phyloP scores from a whole-genome alignment of 1,140 invertebrate genomes.

The Drosophila trapezifrons region DNA sequence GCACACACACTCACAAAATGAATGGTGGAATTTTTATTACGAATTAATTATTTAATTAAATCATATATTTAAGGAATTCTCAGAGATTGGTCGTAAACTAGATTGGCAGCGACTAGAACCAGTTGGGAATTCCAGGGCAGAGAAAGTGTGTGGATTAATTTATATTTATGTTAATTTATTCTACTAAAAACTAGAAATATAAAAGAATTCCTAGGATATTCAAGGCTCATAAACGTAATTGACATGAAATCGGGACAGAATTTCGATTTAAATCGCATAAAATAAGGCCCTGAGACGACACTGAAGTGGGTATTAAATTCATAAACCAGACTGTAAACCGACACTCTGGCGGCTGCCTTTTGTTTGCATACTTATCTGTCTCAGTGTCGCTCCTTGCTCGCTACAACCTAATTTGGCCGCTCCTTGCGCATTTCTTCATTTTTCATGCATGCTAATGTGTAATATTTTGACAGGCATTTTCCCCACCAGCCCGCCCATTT shows the following conservation, averaged over 20 bases:
- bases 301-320: background rate
- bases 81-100: too few species aligned
- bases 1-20: background rate
- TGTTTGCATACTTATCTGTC: slow-evolving; percentile 33
- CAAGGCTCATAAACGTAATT: too few species aligned
- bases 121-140: background rate
- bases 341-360: slow-evolving; percentile 16
- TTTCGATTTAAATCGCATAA: slow-evolving; percentile 8
- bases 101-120: too few species aligned
- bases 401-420: slow-evolving; percentile 68
- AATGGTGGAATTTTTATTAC: background rate
- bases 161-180: background rate
- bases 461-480: slow-evolving; percentile 71
- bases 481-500: background rate
- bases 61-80: too few species aligned
- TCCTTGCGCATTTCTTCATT: slow-evolving; percentile 71
- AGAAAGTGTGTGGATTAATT: background rate
- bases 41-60: background rate
- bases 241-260: too few species aligned
- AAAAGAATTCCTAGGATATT: too few species aligned
- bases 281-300: background rate
- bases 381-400: slow-evolving; percentile 22
- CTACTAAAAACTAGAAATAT: too few species aligned
- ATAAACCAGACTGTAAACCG: slow-evolving; percentile 1
- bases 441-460: slow-evolving; percentile 77